Percentiles rank a stretch among this genome's conserved stretches.
Evolutionary conservation across 2,888 invertebrate species (phyloP).

Genomic region (Apodemia zela): DNA sequence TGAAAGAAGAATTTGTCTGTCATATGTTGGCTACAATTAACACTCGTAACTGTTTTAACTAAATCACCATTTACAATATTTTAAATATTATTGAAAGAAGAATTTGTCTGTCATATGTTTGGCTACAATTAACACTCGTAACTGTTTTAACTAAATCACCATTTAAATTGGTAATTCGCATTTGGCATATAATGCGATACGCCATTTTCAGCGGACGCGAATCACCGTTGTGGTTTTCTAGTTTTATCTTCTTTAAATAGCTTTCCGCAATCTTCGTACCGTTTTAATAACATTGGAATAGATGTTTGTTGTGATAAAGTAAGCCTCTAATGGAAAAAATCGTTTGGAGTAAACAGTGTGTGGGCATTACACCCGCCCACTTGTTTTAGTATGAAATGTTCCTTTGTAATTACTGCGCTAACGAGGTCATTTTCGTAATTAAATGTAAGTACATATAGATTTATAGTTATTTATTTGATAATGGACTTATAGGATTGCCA

Average conservation of each 20-base stretch:
- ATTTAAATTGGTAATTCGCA: background rate
- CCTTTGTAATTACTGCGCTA: conserved; percentile 10
- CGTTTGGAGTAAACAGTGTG: conserved; percentile 21
- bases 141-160: background rate
- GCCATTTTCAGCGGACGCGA: conserved; percentile 1
- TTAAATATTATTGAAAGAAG: no score
- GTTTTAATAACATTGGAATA: conserved; percentile 29
- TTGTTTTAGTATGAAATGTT: conserved; percentile 4
- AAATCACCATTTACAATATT: no score
- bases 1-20: no score
- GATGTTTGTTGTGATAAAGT: conserved; percentile 16
- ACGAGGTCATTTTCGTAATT: background rate
- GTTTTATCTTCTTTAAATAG: conserved; percentile 35
- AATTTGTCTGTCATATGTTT: no score
- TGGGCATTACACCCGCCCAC: conserved; percentile 7
- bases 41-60: no score
- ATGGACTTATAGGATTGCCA: no score
- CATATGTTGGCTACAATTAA: no score
- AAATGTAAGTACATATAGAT: background rate
- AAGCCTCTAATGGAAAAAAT: conserved; percentile 20
- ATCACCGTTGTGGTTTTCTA: conserved; percentile 27
- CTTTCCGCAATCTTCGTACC: conserved; percentile 32
- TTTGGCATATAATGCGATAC: background rate
- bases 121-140: background rate
- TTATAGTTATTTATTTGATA: no score